Conservation (phyloP, 2,888 invertebrate species). For the Tachina fera region DNA sequence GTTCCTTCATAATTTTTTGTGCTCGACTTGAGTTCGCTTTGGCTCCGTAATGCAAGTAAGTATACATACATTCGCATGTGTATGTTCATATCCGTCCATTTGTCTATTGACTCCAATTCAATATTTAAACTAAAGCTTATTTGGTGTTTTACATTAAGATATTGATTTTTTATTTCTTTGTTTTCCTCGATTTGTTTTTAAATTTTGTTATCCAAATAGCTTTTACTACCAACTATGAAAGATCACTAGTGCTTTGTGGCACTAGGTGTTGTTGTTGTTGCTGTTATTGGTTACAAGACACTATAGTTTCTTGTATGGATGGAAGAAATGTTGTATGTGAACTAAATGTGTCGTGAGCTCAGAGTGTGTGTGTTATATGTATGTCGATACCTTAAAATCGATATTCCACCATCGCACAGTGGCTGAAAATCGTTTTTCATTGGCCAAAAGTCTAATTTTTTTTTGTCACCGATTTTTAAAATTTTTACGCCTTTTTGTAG, state of each 20-base stretch:
- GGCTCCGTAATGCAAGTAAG: neutral
- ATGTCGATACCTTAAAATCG: constrained; percentile 44
- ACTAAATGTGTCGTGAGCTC: constrained; percentile 61
- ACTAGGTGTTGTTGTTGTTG: constrained; percentile 25
- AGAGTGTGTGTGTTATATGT: constrained; percentile 55
- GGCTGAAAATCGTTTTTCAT: too few species aligned
- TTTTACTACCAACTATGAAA: constrained; percentile 61
- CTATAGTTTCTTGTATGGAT: constrained; percentile 4
- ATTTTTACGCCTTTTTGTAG: too few species aligned
- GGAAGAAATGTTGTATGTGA: constrained; percentile 31
- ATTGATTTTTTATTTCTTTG: constrained; percentile 43
- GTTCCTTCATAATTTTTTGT: constrained; percentile 52
- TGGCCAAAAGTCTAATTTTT: too few species aligned
- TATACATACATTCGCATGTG: too few species aligned
- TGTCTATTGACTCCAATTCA: constrained; percentile 64
- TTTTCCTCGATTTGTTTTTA: constrained; percentile 36
- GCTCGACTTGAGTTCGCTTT: constrained; percentile 24
- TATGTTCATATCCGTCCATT: neutral
- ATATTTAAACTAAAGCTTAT: constrained; percentile 67
- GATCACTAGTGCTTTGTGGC: constrained; percentile 44
- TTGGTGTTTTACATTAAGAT: constrained; percentile 70
- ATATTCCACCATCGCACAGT: constrained; percentile 51
- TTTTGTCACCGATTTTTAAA: too few species aligned
- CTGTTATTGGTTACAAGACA: constrained; percentile 27
- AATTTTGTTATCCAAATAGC: constrained; percentile 63